Base-by-base conservation (phyloP, 2,888 invertebrate genomes). In the Epinotia brunnichana region DNA sequence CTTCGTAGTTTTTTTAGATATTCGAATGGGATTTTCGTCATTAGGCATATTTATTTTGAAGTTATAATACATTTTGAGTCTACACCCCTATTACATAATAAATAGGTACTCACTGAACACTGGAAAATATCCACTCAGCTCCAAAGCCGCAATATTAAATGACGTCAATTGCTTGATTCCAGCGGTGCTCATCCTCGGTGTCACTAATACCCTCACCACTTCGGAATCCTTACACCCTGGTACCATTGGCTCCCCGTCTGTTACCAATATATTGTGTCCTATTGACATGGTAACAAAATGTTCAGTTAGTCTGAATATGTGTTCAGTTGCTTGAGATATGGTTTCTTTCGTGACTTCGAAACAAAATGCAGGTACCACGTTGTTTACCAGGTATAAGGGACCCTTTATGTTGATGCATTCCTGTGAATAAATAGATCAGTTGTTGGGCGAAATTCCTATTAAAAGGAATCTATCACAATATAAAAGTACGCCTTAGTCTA, bases 181-280 rank as follows among this genome's bases (percentile, higher is more conserved):
- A 48, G 84, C 87, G 59, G 89, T 91, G 39, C 94, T 90, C 74
- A 92, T 94, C 70, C 97, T 93, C 0, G 95, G 95, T 94, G 95
- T 97, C n/a, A 97, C 83, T 75, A 95, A 94, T 3, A 96, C 83
- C 68, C 95, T 91, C 13, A 95, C 81, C 24, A 90, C 88, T 74
- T 93, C 87, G 19, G 86, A 82, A 0, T 77, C 76, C 19, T 78
- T 72, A 17, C 76, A 69, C 15, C 70, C 67, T 4, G 77, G 67
- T 68, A 56, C 77, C 29, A 87, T 74, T 39, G 80, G 77, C 5
- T 86, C 82, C 1, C 95, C 95, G 81, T 94, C 89, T 11, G 96
- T 96, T 56, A 97, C 90, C 75, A 95, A 95, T 56, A 97, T 82
- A 85, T 97, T 97, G 81, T 97, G 96, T 0, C 97, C 95, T 75